Conservation (phyloP, 2,888 invertebrate genomes). For the Cheilosia soror region DNA sequence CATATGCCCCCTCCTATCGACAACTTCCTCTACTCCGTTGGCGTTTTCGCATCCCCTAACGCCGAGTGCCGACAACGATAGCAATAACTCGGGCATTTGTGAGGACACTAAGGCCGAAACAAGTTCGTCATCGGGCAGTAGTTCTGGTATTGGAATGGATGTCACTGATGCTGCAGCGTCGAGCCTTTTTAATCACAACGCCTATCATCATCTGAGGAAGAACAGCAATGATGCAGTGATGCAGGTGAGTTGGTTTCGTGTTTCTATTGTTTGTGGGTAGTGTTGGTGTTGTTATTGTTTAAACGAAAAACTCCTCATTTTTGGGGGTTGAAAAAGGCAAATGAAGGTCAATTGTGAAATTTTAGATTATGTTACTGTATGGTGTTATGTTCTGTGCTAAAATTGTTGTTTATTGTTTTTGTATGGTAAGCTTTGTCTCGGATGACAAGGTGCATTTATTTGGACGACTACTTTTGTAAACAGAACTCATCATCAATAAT, state of each 20-base stretch:
- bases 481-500: too few relatives aligned
- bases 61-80: conserved; percentile 85
- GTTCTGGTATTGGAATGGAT: conserved; percentile 82
- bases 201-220: conserved; percentile 82
- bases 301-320: not conserved
- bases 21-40: conserved; percentile 86
- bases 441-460: not conserved
- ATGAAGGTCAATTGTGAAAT: conserved; percentile 66
- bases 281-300: not conserved
- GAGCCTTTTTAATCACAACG: conserved; percentile 80
- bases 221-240: conserved; percentile 77
- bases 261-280: not conserved
- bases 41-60: conserved; percentile 86
- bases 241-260: conserved; percentile 77
- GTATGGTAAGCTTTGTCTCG: not conserved
- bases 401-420: not conserved
- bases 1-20: conserved; percentile 87
- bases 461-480: too few relatives aligned
- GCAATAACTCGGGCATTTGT: conserved; percentile 80
- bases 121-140: conserved; percentile 82
- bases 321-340: conserved; percentile 32
- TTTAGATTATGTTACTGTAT: not conserved
- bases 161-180: conserved; percentile 79
- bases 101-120: conserved; percentile 80
- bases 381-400: not conserved